Base-by-base conservation (phyloP, 2,888 invertebrate species). In the Drosophila ustulata region DNA sequence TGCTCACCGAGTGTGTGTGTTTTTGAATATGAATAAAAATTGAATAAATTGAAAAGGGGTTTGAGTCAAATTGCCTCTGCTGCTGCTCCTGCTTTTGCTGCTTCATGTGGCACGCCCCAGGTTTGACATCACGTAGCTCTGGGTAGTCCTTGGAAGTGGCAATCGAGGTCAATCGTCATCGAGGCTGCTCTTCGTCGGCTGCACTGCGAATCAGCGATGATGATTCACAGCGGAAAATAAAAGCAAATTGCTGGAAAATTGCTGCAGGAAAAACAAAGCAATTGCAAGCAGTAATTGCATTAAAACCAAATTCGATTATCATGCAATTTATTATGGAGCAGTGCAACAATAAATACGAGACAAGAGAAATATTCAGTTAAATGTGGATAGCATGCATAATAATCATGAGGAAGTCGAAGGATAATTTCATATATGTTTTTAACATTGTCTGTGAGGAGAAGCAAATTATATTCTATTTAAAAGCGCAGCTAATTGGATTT, bases 1-100 rank as follows among this genome's bases (percentile, higher is more conserved):
- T n/a, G 37, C 37, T 5, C 11, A 11, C 37, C 11, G 4, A 11
- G 32, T 32, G 7, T 32, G 7, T n/a, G 2, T 4, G n/a, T 11
- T 9, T 43, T 18, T 52, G 59, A 49, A 75, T 59, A 65, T 49
- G 46, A 53, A 32, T 32, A 32, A n/a, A 63, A 59, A 71, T 50
- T 37, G 41, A 34, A 8, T n/a, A 43, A 66, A 62, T 55, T 62
- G 58, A 56, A 62, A 47, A 52, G 50, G 52, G 66, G 39, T 56
- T 71, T 34, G 55, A 41, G 53, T n/a, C 43, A 52, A 41, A 73
- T 74, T 32, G 28, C 28, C 5, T 3, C 28, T 28, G 28, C 34
- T n/a, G n/a, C n/a, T n/a, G n/a, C 32, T 32, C 34, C 1, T 18
- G 18, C 32, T 32, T 11, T 34, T 18, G 13, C 39, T 41, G 5